Conservation (phyloP, 2,797 vertebrate genomes). For the Lepidocolaptes lacrymiger region DNA sequence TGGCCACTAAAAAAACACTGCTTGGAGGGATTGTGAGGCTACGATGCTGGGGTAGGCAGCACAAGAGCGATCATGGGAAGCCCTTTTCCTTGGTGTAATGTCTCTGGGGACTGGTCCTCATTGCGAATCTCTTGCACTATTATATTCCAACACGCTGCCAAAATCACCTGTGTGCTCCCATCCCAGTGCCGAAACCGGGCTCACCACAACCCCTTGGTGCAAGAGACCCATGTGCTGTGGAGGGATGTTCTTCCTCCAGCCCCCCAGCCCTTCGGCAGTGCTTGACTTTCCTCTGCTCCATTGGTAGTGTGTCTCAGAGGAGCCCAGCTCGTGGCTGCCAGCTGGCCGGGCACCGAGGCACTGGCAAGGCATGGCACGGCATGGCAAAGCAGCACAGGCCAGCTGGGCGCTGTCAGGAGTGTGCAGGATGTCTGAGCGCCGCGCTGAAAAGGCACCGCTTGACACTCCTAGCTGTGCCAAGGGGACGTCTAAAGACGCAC, state of each 20-base stretch:
- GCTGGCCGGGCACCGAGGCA: neutral
- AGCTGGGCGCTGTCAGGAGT: neutral
- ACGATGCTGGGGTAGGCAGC: fast-evolving
- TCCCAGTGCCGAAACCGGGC: neutral
- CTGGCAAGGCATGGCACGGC: neutral
- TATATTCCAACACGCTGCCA: neutral
- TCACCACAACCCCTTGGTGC: neutral
- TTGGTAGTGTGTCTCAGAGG: fast-evolving
- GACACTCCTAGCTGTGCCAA: neutral
- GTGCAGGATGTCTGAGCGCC: neutral
- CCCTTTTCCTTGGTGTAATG: neutral
- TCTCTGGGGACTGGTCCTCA: neutral
- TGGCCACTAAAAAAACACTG: neutral
- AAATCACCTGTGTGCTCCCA: neutral
- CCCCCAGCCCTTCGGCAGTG: fast-evolving
- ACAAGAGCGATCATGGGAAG: fast-evolving
- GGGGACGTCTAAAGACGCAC: neutral
- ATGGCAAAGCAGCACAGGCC: neutral
- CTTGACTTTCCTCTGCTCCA: fast-evolving
- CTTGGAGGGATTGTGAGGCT: neutral
- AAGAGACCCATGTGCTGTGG: fast-evolving
- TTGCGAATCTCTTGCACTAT: fast-evolving
- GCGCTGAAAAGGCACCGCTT: neutral
- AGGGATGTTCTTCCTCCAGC: fast-evolving
- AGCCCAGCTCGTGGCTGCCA: neutral